Evolutionary conservation across 2,888 invertebrate species (phyloP).

Genomic region (Amblyjoppa proteus): DNA sequence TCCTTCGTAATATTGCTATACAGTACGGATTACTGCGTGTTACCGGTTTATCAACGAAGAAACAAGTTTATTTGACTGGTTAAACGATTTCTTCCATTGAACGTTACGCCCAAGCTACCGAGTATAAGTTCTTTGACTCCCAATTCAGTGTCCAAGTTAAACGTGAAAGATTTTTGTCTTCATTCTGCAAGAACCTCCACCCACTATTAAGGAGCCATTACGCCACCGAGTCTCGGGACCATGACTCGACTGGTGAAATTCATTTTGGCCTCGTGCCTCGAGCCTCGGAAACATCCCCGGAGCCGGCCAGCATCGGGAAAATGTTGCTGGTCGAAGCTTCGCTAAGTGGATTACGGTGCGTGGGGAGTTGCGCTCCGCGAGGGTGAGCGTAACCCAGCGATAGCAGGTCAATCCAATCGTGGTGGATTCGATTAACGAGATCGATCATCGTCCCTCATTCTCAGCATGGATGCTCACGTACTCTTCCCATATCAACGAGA

Average conservation of each 20-base stretch:
- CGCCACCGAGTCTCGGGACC: constrained; percentile 28
- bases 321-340: constrained; percentile 49
- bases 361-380: constrained; percentile 19
- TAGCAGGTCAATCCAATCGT: constrained; percentile 41
- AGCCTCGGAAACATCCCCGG: constrained; percentile 13
- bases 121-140: constrained; percentile 6
- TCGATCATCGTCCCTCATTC: constrained; percentile 49
- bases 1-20: not conserved
- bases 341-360: constrained; percentile 57
- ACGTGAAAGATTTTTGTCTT: constrained; percentile 17
- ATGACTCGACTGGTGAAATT: constrained; percentile 55
- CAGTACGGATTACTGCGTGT: not conserved
- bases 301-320: constrained; percentile 42
- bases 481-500: constrained; percentile 19
- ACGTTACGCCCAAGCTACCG: not conserved
- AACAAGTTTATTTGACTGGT: not conserved
- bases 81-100: not conserved
- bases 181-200: constrained; percentile 19
- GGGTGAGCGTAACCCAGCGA: constrained; percentile 12
- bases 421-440: constrained; percentile 57
- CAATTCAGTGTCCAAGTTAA: not conserved
- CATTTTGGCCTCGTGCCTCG: constrained; percentile 47
- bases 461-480: constrained; percentile 7
- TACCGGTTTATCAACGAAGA: not conserved
- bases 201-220: constrained; percentile 41